A percentile compares a stretch with the other conserved stretches of the same genome.
Evolutionary conservation across 2,797 vertebrate species (phyloP).

Genomic region (Neoniphon sammara): DNA sequence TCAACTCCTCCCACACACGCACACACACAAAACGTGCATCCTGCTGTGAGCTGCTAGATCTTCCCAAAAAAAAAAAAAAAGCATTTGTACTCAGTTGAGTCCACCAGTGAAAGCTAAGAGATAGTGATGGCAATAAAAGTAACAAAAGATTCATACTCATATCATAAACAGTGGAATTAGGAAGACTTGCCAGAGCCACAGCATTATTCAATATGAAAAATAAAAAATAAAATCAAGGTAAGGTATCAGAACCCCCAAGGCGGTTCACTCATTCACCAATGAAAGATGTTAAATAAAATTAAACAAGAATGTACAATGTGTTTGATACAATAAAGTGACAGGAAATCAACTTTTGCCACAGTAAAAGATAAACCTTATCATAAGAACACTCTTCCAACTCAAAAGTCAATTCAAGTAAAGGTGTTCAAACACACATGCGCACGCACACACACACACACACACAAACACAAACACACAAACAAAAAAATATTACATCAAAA

Average conservation of each 20-base stretch:
- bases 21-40: not conserved
- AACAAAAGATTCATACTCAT: slow-evolving; percentile 31
- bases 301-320: slow-evolving; percentile 44
- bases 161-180: slow-evolving; percentile 38
- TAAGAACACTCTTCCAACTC: slow-evolving; percentile 47
- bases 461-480: slow-evolving; percentile 28
- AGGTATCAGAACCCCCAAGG: not conserved
- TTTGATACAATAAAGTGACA: slow-evolving; percentile 43
- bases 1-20: not conserved
- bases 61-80: slow-evolving; percentile 9
- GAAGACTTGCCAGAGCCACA: slow-evolving; percentile 62
- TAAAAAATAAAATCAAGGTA: not conserved
- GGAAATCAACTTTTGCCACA: slow-evolving; percentile 24
- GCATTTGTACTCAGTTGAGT: not conserved
- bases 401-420: slow-evolving; percentile 72
- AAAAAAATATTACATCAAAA: slow-evolving; percentile 24
- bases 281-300: not conserved
- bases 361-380: slow-evolving; percentile 29
- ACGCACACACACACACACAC: no score
- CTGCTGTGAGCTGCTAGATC: slow-evolving; percentile 41
- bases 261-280: slow-evolving; percentile 33
- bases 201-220: slow-evolving; percentile 12
- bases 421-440: slow-evolving; percentile 48
- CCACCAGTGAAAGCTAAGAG: not conserved
- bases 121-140: not conserved